Evolutionary conservation across 2,888 invertebrate species (phyloP).

Genomic region (Heliconius sara): DNA sequence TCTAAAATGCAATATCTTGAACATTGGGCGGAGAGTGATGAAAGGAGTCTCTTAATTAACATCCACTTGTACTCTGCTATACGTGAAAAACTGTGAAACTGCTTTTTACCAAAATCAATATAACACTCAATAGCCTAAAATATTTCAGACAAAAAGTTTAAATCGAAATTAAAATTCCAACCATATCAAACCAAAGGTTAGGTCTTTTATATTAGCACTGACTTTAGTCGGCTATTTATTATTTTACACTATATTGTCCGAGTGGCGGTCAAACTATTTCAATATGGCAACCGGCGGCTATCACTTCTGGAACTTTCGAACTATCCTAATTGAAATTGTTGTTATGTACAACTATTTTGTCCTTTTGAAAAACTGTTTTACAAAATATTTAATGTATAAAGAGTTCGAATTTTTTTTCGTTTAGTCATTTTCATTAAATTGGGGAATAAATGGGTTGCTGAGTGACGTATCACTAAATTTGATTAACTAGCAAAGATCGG

Average conservation of each 20-base stretch:
- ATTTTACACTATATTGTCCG: conserved; percentile 39
- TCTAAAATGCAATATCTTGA: too few relatives aligned
- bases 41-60: not conserved
- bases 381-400: not conserved
- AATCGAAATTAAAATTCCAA: not conserved
- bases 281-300: conserved; percentile 62
- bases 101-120: not conserved
- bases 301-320: conserved; percentile 55
- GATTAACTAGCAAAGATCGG: too few relatives aligned
- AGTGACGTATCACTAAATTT: too few relatives aligned
- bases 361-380: conserved; percentile 1
- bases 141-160: not conserved
- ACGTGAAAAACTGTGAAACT: not conserved
- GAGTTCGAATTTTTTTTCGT: too few relatives aligned
- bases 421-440: too few relatives aligned
- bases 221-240: conserved; percentile 22
- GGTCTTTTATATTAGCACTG: not conserved
- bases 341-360: conserved; percentile 60
- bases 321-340: conserved; percentile 76
- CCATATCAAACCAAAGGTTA: not conserved
- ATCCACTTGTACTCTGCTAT: not conserved
- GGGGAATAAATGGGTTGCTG: too few relatives aligned
- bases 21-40: too few relatives aligned
- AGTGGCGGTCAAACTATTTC: conserved; percentile 62
- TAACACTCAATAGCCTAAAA: not conserved